Evolutionary conservation across 2,888 invertebrate species (phyloP), one percentile per base, ranked within the genome.

Genomic region (Cataglyphis altisquamis): DNA sequence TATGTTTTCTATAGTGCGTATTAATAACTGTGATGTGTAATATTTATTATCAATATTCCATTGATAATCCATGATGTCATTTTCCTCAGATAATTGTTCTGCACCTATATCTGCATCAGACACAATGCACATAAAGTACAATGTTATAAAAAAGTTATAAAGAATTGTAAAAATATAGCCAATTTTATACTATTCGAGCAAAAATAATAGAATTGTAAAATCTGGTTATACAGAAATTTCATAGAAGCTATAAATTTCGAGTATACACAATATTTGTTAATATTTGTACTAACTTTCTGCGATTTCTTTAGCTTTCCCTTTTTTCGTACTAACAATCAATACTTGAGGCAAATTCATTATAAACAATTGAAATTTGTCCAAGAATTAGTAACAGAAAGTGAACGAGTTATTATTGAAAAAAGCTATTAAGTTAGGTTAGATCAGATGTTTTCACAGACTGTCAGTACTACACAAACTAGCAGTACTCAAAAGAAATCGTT

Each of bases 11-110:
- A 96, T 94, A 0, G 96, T 94, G 90, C 96, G 96, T 29, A 97
- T 90, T 86, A 96, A 94, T 48, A 97, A 95, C 91, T 96, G 95
- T 15, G 97, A 96, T 64, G 96, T 96, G 91, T 97, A 97, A 94
- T 97, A 97, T 94, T 97, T 97, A 57, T 97, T 97, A 87, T 96
- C 96, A 84, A 97, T 96, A 85, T 95, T 95, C 96, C 96, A 96
- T 1, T 95, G 92, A 90, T 95, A 95, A 83, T 94, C 93, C 68
- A 92, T 90, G 10, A 94, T 87, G 68, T 94, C 92, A 21, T 93
- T 92, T 74, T 93, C 89, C 25, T 93, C 87, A 18, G 90, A 86
- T 9, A 92, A 81, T n/a, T 89, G 89, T 83, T 94, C 93, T 45
- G 93, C 93, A 21, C 92, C 92, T 63, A 94, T 91, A 62, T 90